Evolutionary conservation across 2,797 vertebrate species (phyloP).

Genomic region (Lithobates pipiens): DNA sequence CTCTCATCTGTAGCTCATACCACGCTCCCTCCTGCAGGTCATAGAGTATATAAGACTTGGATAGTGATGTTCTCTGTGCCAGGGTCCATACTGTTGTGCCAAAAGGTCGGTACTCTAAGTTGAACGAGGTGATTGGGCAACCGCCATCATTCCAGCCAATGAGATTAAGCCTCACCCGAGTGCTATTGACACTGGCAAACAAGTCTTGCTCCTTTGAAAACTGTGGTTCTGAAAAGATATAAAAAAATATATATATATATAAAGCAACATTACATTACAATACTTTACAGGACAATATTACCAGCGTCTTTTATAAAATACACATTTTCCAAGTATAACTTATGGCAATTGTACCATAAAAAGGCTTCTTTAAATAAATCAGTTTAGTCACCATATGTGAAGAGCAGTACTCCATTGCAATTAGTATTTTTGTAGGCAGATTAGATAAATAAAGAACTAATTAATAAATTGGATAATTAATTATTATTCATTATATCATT

Average conservation of each 20-base stretch:
- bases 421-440: too few relatives aligned
- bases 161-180: conserved; percentile 90
- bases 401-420: too few relatives aligned
- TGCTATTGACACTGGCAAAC: conserved; percentile 95
- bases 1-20: conserved; percentile 97
- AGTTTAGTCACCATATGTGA: too few relatives aligned
- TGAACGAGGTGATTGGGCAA: conserved; percentile 96
- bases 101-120: conserved; percentile 92
- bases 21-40: conserved; percentile 95
- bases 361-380: too few relatives aligned
- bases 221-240: conserved; percentile 85
- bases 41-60: conserved; percentile 93
- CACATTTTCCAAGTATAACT: too few relatives aligned
- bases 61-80: conserved; percentile 91
- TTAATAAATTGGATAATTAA: too few relatives aligned
- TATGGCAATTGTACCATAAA: too few relatives aligned
- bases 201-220: conserved; percentile 98
- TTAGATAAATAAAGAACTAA: too few relatives aligned
- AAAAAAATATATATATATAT: conserved; percentile 21
- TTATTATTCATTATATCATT: too few relatives aligned
- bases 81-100: conserved; percentile 92
- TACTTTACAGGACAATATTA: too few relatives aligned
- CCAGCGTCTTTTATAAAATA: too few relatives aligned
- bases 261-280: too few relatives aligned
- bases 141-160: conserved; percentile 98